phyloP scores from a whole-genome alignment of 2,888 invertebrate species.

The Caenorhabditis macrosperma region DNA sequence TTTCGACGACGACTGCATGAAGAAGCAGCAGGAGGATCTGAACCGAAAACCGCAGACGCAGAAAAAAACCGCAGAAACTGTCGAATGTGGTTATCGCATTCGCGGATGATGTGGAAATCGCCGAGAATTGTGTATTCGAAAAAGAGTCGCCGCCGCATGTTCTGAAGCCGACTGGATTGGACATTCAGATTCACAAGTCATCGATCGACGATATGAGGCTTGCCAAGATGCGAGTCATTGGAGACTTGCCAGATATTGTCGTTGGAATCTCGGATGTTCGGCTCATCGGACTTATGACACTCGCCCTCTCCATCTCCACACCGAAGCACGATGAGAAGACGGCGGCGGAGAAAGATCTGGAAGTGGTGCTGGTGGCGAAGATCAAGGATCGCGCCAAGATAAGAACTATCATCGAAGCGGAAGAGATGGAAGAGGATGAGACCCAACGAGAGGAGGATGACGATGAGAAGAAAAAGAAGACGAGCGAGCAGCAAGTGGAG shows the following conservation, averaged over 20 bases:
- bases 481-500: slow-evolving; percentile 77
- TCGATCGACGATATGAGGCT: slow-evolving; percentile 93
- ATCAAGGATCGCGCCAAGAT: slow-evolving; percentile 79
- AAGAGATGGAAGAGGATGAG: slow-evolving; percentile 70
- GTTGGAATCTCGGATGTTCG: slow-evolving; percentile 82
- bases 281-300: slow-evolving; percentile 82
- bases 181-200: slow-evolving; percentile 88
- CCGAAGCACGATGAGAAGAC: slow-evolving; percentile 79
- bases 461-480: slow-evolving; percentile 56
- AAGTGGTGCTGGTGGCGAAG: slow-evolving; percentile 64
- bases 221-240: slow-evolving; percentile 88
- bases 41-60: slow-evolving; percentile 87
- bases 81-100: slow-evolving; percentile 86
- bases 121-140: slow-evolving; percentile 84
- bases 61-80: no score
- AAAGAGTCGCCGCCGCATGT: slow-evolving; percentile 85
- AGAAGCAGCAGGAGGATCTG: slow-evolving; percentile 91
- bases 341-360: slow-evolving; percentile 63
- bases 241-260: slow-evolving; percentile 83
- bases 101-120: slow-evolving; percentile 74
- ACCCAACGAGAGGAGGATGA: slow-evolving; percentile 52
- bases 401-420: slow-evolving; percentile 78
- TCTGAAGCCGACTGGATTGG: slow-evolving; percentile 82
- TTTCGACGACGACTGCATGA: slow-evolving; percentile 89
- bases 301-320: slow-evolving; percentile 82